Evolutionary conservation across 2,888 invertebrate species (phyloP).

Genomic region (Torymus texanus): DNA sequence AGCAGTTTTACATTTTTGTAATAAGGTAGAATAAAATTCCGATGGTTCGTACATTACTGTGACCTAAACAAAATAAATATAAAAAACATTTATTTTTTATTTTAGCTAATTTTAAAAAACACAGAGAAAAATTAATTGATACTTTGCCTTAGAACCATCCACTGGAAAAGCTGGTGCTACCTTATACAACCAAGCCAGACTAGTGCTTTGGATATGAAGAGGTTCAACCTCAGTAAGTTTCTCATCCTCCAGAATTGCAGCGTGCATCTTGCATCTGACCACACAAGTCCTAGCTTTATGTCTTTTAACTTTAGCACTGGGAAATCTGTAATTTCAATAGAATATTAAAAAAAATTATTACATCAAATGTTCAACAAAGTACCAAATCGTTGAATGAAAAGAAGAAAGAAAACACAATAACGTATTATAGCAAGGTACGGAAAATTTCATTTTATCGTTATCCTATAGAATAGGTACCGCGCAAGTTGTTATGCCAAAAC

Average conservation of each 20-base stretch:
- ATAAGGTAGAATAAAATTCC: conserved; percentile 85
- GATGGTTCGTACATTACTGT: conserved; percentile 85
- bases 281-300: conserved; percentile 10
- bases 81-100: not conserved
- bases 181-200: conserved; percentile 70
- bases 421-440: too few species aligned
- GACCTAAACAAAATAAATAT: conserved; percentile 75
- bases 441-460: too few species aligned
- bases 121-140: not conserved
- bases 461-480: too few species aligned
- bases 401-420: too few species aligned
- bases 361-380: too few species aligned
- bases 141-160: conserved; percentile 73
- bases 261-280: conserved; percentile 61
- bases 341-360: too few species aligned
- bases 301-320: conserved; percentile 23
- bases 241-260: conserved; percentile 66
- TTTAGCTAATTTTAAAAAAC: too few species aligned
- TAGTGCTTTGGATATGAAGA: conserved; percentile 59
- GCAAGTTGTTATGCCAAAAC: too few species aligned
- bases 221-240: conserved; percentile 60
- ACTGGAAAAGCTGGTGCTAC: conserved; percentile 74
- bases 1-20: conserved; percentile 82
- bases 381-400: too few species aligned
- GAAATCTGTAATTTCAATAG: conserved; percentile 20